Percentiles rank a stretch among this genome's conserved stretches.
Conservation (phyloP, 2,797 vertebrate species). For the Telmatherina bonti region DNA sequence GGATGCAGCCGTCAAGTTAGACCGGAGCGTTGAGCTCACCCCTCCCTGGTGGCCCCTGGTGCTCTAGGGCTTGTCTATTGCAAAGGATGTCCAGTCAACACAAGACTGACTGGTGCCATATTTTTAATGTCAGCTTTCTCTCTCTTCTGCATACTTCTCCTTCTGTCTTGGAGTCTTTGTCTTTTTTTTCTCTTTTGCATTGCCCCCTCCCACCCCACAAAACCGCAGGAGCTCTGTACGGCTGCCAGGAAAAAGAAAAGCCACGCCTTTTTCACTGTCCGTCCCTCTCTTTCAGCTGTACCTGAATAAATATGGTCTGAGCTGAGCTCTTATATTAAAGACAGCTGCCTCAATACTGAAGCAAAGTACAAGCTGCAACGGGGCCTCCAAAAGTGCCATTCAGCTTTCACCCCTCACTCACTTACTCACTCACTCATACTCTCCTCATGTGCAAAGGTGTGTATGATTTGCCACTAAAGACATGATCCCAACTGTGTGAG, state of each 20-base stretch:
- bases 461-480: constrained; percentile 62
- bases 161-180: constrained; percentile 56
- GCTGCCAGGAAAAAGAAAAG: constrained; percentile 78
- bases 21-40: constrained; percentile 52
- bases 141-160: constrained; percentile 39
- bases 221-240: constrained; percentile 72
- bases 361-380: constrained; percentile 59
- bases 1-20: constrained; percentile 71
- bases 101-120: constrained; percentile 57
- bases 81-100: constrained; percentile 74
- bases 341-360: constrained; percentile 81
- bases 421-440: constrained; percentile 18
- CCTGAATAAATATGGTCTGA: constrained; percentile 84
- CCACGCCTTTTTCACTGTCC: constrained; percentile 73
- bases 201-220: constrained; percentile 69
- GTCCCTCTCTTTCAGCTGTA: constrained; percentile 75
- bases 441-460: constrained; percentile 65
- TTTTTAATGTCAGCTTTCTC: constrained; percentile 48
- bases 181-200: constrained; percentile 65
- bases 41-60: constrained; percentile 52
- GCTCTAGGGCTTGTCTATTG: constrained; percentile 54
- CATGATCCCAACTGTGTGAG: constrained; percentile 51
- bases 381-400: constrained; percentile 70
- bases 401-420: constrained; percentile 52
- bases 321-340: constrained; percentile 82